Conservation (phyloP, 2,797 vertebrate species). For the Psittacula echo region DNA sequence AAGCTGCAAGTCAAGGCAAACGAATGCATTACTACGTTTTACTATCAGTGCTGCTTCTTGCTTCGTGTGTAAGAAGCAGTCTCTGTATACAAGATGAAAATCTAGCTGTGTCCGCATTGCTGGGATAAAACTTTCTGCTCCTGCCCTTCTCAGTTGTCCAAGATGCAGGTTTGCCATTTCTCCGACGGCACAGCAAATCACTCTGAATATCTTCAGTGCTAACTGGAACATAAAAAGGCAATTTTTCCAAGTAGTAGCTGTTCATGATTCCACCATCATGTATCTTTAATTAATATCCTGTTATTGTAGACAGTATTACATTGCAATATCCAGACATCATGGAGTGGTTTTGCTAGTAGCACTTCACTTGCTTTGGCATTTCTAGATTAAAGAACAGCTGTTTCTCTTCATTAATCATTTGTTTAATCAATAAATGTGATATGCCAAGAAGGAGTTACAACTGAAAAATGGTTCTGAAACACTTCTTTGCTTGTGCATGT, state of each 20-base stretch:
- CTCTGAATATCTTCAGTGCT: background rate
- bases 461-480: background rate
- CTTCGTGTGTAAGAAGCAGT: background rate
- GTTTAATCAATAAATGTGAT: background rate
- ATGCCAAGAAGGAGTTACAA: background rate
- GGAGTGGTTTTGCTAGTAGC: background rate
- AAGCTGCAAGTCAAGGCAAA: background rate
- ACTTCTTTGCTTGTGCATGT: rapidly evolving
- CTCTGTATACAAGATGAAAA: background rate
- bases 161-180: background rate
- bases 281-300: background rate
- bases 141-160: background rate
- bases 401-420: background rate
- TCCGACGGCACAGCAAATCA: background rate
- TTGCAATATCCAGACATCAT: background rate
- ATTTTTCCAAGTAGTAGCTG: background rate
- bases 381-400: background rate
- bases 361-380: background rate
- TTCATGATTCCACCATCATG: background rate
- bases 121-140: background rate
- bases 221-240: background rate
- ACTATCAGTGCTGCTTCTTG: background rate
- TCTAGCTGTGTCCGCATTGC: background rate
- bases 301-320: background rate
- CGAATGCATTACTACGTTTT: background rate